These are phyloP conservation scores for Campaea margaritaria DNA, from an alignment of 2,888 invertebrate species.

Conservation along the genomic window DNA sequence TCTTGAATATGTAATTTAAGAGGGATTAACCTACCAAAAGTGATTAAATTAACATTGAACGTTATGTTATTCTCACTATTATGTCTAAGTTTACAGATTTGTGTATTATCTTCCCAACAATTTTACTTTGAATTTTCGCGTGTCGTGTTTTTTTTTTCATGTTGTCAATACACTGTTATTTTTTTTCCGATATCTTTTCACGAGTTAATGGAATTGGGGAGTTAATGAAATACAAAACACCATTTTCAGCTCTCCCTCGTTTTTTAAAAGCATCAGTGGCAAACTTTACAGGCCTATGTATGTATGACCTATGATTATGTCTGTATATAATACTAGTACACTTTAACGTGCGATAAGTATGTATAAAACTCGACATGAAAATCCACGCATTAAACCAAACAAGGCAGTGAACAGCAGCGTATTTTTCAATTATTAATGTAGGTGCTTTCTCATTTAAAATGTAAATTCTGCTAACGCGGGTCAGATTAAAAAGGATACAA, in stretches of 20 bases:
- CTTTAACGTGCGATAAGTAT: slow-evolving; percentile 14
- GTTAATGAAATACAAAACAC: too few relatives aligned
- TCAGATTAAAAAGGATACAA: slow-evolving; percentile 60
- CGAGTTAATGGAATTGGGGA: too few relatives aligned
- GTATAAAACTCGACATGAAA: slow-evolving; percentile 19
- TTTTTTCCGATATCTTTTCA: too few relatives aligned
- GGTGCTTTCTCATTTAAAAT: slow-evolving; percentile 28
- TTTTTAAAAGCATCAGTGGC: not conserved
- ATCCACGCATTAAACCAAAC: slow-evolving; percentile 18
- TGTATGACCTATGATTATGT: not conserved
- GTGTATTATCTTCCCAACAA: too few relatives aligned
- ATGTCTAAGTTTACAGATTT: too few relatives aligned
- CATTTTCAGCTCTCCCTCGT: not conserved
- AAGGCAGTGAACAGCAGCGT: slow-evolving; percentile 13
- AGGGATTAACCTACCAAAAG: not conserved
- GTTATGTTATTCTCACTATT: too few relatives aligned
- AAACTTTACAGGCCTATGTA: too few relatives aligned
- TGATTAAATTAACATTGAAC: too few relatives aligned
- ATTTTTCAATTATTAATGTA: slow-evolving; percentile 30
- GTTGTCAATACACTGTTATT: too few relatives aligned
- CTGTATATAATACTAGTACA: not conserved
- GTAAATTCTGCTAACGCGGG: slow-evolving; percentile 32
- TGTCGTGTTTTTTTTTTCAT: too few relatives aligned
- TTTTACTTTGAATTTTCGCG: too few relatives aligned
- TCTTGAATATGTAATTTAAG: slow-evolving; percentile 2